Evolutionary conservation across 1,140 invertebrate species (phyloP), one percentile per base, ranked within the genome.

Genomic region (Drosophila ohnishii): DNA sequence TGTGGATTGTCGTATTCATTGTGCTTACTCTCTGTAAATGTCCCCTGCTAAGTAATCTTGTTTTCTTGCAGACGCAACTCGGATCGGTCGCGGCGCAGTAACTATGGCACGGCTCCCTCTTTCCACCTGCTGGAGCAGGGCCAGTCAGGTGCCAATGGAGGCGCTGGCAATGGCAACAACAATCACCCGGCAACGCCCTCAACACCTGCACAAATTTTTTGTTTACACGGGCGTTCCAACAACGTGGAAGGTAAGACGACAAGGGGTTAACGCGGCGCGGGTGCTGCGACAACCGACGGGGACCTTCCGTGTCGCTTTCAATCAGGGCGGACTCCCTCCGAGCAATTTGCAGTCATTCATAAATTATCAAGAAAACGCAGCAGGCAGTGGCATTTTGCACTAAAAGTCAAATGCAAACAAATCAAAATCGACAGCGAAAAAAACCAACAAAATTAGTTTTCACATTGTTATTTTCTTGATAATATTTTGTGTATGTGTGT

Each of bases 271-370:
- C 14, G 40, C 19, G 39, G 19, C 28, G 37, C 13, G 37, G 9
- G 19, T 39, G 61, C 34, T 62, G 62, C 78, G 80, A 79, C 77
- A 79, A 69, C 71, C 81, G 66, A 40, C 56, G 75, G 55, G 63
- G 59, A 71, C 81, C 64, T 86, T 78, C 81, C 82, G 83, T 85
- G 82, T 86, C 82, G 78, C 70, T 82, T 86, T 87, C 82, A 86
- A 87, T 86, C 82, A 82, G 74, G 55, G 63, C 53, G 70, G 63
- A 55, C 65, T 69, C 32, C 65, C 65, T 69, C 47, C 32, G 50
- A 72, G 65, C 82, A 82, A 87, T 85, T 85, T 85, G 62, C 78
- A 78, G 62, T 85, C 83, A 86, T 86, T 85, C 82, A 87, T 82
- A 85, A 85, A 85, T 85, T 78, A 85, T 85, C 58, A 86, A 66